Base-by-base conservation (phyloP, 2,888 invertebrate species). In the Antitype chi region DNA sequence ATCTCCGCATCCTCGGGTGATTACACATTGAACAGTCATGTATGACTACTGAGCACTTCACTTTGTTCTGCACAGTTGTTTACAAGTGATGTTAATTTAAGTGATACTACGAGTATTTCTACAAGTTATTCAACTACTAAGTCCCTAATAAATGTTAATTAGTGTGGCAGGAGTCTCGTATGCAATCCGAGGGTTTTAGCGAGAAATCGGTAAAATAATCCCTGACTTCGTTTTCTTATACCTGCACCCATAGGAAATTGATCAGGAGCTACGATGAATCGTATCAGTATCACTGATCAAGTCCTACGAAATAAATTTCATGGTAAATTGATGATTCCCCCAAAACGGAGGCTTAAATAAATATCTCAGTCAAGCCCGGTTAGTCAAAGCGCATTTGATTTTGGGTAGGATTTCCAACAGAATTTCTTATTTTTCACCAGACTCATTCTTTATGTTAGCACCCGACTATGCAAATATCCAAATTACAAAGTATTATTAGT, bases 31-130 rank as follows among this genome's bases (percentile, higher is more conserved):
- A 15, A 62, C 52, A 15, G 17, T 55, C 13, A 47, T 53, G 28
- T 32, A 15, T 47, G 52, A 69, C 47, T 68, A 32, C 60, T 4
- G 49, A n/a, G 32, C 25, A 63, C 79, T 77, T 79, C 32, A 70
- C 32, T 38, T 63, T 55, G 53, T 77, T 63, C 20, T 28, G 63
- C 23, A 62, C 20, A 32, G 9, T 28, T n/a, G 38, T 25, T 7
- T 55, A 17, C 9, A 55, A 49, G n/a, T 63, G 49, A 43, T 43
- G 15, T 25, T 55, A 79, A 15, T 20, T 8, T 55, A 20, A 38
- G 38, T 63, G 53, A 28, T n/a, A n/a, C n/a, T n/a, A n/a, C n/a
- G 7, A 55, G 28, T 63, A 62, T 79, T 49, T 77, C 15, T 38
- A 62, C 5, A 55, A 25, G 53, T 49, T 43, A 43, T 53, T 59